Evolutionary conservation across 2,113 vertebrate genomes (phyloP).

Genomic region (Notothenia coriiceps): DNA sequence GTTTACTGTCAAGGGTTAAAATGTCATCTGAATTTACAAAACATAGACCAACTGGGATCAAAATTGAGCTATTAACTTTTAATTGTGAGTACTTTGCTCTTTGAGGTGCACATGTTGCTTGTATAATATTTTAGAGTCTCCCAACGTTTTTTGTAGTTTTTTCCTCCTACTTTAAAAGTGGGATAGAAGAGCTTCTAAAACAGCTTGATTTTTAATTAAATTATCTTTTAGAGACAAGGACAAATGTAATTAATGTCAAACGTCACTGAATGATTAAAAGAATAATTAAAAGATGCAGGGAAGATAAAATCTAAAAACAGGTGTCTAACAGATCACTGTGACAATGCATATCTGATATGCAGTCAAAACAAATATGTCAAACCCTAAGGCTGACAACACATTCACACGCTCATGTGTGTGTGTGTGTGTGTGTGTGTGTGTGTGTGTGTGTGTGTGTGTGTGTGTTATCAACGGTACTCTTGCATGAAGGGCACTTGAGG

Average conservation of each 20-base stretch:
- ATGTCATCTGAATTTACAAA: background rate
- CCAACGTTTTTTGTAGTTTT: too few species aligned
- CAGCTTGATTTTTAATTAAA: background rate
- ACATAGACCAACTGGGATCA: background rate
- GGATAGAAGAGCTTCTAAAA: background rate
- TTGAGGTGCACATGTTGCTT: too few species aligned
- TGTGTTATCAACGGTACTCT: conserved; percentile 23
- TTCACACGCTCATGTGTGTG: background rate
- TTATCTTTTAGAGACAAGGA: background rate
- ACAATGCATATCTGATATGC: conserved; percentile 16
- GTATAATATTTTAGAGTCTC: too few species aligned
- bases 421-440: too few species aligned
- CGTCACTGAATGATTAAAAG: background rate
- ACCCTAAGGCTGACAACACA: background rate
- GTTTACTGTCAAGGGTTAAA: background rate
- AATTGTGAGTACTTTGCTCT: too few species aligned
- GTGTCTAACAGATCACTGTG: background rate
- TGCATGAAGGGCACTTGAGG: conserved; percentile 41
- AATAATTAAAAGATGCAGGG: background rate
- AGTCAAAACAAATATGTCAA: conserved; percentile 7
- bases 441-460: too few species aligned
- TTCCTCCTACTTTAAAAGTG: background rate
- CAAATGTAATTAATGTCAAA: background rate
- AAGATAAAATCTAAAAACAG: background rate
- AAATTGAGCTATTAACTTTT: too few species aligned